phyloP scores from a whole-genome alignment of 2,888 invertebrate genomes.

The Stramonita haemastoma region DNA sequence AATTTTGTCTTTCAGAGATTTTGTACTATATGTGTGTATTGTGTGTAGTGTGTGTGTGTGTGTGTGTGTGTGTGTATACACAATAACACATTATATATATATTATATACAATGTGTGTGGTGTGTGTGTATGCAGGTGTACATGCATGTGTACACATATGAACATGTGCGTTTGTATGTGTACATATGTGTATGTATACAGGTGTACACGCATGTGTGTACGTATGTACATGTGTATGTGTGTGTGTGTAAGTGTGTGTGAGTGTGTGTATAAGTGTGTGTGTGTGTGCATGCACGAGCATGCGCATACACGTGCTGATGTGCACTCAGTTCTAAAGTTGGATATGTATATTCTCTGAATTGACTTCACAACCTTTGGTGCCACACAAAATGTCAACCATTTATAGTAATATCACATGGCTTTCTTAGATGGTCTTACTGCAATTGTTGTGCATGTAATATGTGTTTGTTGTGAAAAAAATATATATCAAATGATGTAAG shows the following conservation, averaged over 20 bases:
- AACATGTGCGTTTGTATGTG: neutral
- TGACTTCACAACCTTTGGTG: no score
- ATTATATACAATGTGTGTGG: neutral
- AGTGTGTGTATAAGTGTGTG: conserved; percentile 6
- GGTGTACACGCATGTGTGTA: neutral
- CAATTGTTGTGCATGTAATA: no score
- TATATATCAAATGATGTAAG: no score
- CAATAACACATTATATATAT: no score
- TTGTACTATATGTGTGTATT: no score
- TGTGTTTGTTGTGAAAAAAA: no score
- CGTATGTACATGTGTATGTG: neutral
- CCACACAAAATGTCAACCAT: no score
- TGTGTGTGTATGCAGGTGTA: neutral
- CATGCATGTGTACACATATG: neutral
- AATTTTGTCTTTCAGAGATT: no score
- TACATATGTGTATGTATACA: neutral
- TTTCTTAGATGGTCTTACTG: no score
- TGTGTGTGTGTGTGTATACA: neutral
- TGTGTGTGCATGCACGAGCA: neutral
- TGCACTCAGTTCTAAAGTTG: neutral
- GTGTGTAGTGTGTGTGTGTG: neutral
- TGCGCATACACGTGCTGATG: no score
- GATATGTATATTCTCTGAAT: no score
- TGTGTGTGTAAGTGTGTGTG: conserved; percentile 5
- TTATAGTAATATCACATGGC: no score